phyloP scores from a whole-genome alignment of 2,797 vertebrate species.

The Furcifer pardalis region DNA sequence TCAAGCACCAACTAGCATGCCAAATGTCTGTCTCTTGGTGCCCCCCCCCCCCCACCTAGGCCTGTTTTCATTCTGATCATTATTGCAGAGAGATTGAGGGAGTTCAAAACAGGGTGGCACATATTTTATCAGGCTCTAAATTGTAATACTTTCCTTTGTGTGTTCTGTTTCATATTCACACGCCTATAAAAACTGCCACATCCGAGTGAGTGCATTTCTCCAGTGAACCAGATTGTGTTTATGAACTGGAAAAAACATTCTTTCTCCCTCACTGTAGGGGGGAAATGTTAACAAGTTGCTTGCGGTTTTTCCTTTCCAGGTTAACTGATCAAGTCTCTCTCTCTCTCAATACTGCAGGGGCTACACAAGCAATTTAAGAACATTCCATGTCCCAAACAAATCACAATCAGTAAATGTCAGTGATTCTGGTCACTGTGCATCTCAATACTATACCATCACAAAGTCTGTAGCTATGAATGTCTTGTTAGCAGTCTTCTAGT shows the following conservation, averaged over 20 bases:
- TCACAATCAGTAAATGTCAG: slow-evolving; percentile 50
- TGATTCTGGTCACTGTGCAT: background rate
- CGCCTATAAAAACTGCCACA: slow-evolving; percentile 46
- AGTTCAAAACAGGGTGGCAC: slow-evolving; percentile 38
- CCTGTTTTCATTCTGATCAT: background rate
- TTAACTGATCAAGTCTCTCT: slow-evolving; percentile 1
- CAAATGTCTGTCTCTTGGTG: background rate
- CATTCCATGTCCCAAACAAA: slow-evolving; percentile 58
- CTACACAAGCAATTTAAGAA: slow-evolving; percentile 33
- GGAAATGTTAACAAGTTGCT: slow-evolving; percentile 32
- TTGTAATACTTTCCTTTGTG: slow-evolving; percentile 60
- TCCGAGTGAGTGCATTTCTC: slow-evolving; percentile 42
- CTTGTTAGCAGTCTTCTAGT: slow-evolving; percentile 44
- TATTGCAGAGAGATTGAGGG: slow-evolving; percentile 16
- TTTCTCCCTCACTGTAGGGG: slow-evolving; percentile 46
- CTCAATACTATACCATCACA: background rate
- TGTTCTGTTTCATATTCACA: slow-evolving; percentile 59
- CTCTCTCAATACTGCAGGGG: background rate
- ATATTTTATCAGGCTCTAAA: slow-evolving; percentile 40
- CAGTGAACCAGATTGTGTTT: slow-evolving; percentile 51
- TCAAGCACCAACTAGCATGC: slow-evolving; percentile 2
- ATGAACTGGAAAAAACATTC: slow-evolving; percentile 42
- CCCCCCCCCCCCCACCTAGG: background rate
- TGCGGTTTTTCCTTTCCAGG: slow-evolving; percentile 58
- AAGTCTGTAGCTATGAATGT: slow-evolving; percentile 42